Evolutionary conservation across 2,888 invertebrate species (phyloP), one percentile per base, ranked within the genome.

Genomic region (Erebia aethiops): DNA sequence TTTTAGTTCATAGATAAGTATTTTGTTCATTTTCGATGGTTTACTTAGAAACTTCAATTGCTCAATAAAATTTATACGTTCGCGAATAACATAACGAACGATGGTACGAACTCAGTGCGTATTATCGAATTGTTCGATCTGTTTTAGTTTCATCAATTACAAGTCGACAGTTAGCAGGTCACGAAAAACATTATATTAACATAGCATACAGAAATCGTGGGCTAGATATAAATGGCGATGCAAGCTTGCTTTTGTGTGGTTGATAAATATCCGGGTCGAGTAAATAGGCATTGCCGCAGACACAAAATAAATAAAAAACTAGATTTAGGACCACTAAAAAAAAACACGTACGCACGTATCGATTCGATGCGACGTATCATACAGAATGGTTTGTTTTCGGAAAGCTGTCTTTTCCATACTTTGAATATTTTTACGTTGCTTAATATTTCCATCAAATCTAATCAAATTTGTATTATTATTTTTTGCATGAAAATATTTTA

Each of bases 171-270:
- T 75, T 78, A 78, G 79, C 83, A 78, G 81, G 84, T 87, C 88
- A 89, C 88, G 89, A 85, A 71, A 74, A 70, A 69, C 72, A 71
- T 78, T 74, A 74, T 77, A 84, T 85, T 86, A 84, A 82, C 83
- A 83, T 82, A 77, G 81, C 82, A 77, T 76, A 80, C 77, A 78
- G 78, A 80, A 83, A 79, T 87, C 84, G 84, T 86, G 86, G 84
- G 82, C 78, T 79, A 81, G 78, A 79, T 71, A 70, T 81, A 80
- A 84, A 84, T 77, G 79, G 79, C 79, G 84, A 85, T 85, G 83
- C n/a, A n/a, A n/a, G n/a, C 41, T 79, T 35, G 35, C 79, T 75
- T 79, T 84, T 89, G 87, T 87, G 83, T 84, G 80, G 78, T 76
- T 75, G 76, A 78, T 79, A 64, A 54, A 81, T 79, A 87, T 89